Percentiles rank a stretch among this genome's conserved stretches.
These are phyloP conservation scores for Pelvicachromis taeniatus DNA, from an alignment of 2,113 vertebrate genomes.

Conservation along the genomic window DNA sequence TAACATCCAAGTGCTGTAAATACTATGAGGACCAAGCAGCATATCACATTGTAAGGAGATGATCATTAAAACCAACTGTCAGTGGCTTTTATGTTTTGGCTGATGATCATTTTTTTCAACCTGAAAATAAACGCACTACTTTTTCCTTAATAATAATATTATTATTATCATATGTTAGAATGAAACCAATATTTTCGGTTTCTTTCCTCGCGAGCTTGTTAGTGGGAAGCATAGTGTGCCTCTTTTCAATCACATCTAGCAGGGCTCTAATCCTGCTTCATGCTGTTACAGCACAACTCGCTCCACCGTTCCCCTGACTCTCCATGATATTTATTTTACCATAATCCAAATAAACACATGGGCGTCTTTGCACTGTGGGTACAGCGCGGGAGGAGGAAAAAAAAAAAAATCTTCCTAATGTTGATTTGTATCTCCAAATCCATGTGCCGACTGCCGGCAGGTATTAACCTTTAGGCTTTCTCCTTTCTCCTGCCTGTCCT, in stretches of 20 bases:
- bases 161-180: background rate
- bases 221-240: background rate
- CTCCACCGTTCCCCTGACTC: constrained; percentile 19
- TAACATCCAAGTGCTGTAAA: background rate
- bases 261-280: constrained; percentile 26
- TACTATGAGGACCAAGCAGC: background rate
- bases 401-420: constrained; percentile 12
- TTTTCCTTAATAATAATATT: background rate
- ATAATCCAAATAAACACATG: constrained; percentile 56
- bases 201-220: background rate
- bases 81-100: background rate
- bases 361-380: background rate
- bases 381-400: background rate
- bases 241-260: background rate
- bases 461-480: constrained; percentile 51
- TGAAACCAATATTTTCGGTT: background rate
- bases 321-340: constrained; percentile 52
- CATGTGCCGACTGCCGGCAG: background rate
- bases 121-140: background rate
- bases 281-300: constrained; percentile 37
- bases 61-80: background rate
- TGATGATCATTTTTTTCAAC: background rate
- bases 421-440: constrained; percentile 47
- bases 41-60: background rate
- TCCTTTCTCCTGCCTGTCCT: background rate